Evolutionary conservation across 2,888 invertebrate genomes (phyloP), one percentile per base, ranked within the genome.

Genomic region (Drosophila hamatofila): DNA sequence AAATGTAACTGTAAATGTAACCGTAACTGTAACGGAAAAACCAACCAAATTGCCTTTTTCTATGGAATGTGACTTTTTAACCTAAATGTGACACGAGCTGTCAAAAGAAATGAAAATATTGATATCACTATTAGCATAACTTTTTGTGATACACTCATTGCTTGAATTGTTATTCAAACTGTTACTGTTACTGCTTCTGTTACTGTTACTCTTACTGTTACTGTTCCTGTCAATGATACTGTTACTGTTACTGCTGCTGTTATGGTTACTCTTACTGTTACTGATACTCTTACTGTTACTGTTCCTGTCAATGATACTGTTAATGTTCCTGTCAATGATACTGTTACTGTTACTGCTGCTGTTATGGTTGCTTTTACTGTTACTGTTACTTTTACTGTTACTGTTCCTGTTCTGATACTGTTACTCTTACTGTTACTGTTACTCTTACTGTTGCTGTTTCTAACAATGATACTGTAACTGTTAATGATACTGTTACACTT

Each of bases 1-100:
- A 55, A 55, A 55, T 41, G 27, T 18, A 18, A 27, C 39, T 18
- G 18, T 7, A 27, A 41, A 18, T 41, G 52, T 25, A 23, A 54
- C n/a, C n/a, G n/a, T n/a, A n/a, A n/a, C n/a, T n/a, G n/a, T n/a
- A n/a, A n/a, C 12, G 49, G 30, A 30, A 49, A 18, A 2, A 11
- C 18, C 12, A 9, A 27, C 21, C 11, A 14, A 33, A 21, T 8
- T 30, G 18, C 12, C 49, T 30, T 30, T 30, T 11, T 18, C 7
- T 4, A 30, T 23, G 6, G 6, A 16, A 37, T n/a, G 23, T 6
- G 37, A 23, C 12, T 41, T 1, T 21, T 41, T 30, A 12, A 18
- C 11, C 5, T 11, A 33, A 11, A 9, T 16, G 18, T 18, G 41
- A n/a, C n/a, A n/a, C n/a, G n/a, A n/a, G n/a, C 0, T n/a, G 16